phyloP scores from a whole-genome alignment of 2,113 vertebrate genomes.

The Austrofundulus limnaeus region DNA sequence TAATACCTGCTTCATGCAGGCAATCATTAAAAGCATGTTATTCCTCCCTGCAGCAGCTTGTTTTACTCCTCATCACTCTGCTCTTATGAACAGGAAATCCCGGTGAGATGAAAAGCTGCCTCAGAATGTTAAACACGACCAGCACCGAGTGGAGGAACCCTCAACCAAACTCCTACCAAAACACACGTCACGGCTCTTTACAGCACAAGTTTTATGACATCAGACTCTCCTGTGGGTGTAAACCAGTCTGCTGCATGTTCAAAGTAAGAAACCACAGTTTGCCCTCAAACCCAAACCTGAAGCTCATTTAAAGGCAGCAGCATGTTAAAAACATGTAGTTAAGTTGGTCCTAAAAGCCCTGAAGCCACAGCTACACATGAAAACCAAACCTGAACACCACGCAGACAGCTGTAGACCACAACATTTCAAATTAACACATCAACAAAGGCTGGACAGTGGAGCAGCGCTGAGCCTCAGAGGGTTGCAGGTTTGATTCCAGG shows the following conservation, averaged over 20 bases:
- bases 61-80: not conserved
- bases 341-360: too few species aligned
- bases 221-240: not conserved
- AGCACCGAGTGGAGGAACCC: not conserved
- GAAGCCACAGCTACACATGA: too few species aligned
- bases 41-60: too few species aligned
- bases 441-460: too few species aligned
- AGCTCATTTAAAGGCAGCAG: not conserved
- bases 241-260: not conserved
- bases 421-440: too few species aligned
- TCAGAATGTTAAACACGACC: too few species aligned
- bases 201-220: not conserved
- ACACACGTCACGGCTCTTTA: not conserved
- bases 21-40: not conserved
- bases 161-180: not conserved
- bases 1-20: not conserved
- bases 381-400: too few species aligned
- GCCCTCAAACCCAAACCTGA: not conserved
- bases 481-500: too few species aligned
- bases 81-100: not conserved
- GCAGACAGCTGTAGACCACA: too few species aligned
- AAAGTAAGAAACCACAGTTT: too few species aligned
- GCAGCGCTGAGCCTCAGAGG: too few species aligned
- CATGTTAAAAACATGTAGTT: too few species aligned
- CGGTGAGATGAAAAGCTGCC: not conserved